Percentiles rank a stretch among this genome's conserved stretches.
These are phyloP conservation scores for Phaethon lepturus DNA, from an alignment of 2,113 vertebrate species.

Conservation along the genomic window DNA sequence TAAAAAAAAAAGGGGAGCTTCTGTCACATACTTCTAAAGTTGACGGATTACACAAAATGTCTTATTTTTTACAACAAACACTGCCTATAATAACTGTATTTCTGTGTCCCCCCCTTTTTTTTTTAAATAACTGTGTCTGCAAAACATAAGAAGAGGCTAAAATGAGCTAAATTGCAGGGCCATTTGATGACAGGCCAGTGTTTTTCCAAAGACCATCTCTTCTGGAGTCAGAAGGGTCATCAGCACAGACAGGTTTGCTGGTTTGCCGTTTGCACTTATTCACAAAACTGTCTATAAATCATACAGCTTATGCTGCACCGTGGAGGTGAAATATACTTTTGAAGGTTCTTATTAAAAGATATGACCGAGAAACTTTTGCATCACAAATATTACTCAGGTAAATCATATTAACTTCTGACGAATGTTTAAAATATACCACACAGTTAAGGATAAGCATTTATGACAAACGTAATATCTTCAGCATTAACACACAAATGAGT, in stretches of 20 bases:
- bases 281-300: neutral
- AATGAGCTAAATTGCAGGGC: neutral
- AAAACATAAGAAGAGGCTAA: neutral
- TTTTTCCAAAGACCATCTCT: neutral
- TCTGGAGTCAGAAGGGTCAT: neutral
- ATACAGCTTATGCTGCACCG: neutral
- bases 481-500: neutral
- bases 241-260: neutral
- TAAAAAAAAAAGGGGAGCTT: neutral
- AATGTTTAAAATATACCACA: neutral
- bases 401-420: neutral
- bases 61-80: neutral
- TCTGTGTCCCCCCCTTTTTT: accelerated
- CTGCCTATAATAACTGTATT: neutral
- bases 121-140: neutral
- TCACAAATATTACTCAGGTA: neutral
- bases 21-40: neutral
- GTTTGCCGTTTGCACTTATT: neutral
- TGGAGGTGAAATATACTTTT: neutral
- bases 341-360: neutral
- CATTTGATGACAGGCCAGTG: neutral
- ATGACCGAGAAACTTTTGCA: neutral
- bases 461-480: neutral
- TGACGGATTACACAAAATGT: neutral
- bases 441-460: neutral